phyloP scores from a whole-genome alignment of 2,888 invertebrate species.

The Morpho achilles region DNA sequence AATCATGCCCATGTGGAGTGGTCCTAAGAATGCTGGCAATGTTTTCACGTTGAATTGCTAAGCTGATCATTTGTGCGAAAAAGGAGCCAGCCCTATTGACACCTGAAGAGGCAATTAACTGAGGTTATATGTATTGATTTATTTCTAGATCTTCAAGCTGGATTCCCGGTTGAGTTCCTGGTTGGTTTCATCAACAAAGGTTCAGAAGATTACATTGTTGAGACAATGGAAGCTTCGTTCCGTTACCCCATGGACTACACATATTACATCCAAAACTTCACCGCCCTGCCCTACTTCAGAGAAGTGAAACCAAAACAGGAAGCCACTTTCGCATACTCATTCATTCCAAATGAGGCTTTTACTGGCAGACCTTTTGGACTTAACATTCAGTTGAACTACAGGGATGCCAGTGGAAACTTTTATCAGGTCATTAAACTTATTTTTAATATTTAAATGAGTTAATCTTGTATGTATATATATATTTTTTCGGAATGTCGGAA shows the following conservation, averaged over 20 bases:
- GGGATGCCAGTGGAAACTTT: constrained; percentile 83
- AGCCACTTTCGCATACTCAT: constrained; percentile 96
- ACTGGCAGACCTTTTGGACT: constrained; percentile 98
- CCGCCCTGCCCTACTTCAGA: constrained; percentile 91
- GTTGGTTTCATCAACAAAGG: constrained; percentile 98
- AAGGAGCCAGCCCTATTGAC: no score
- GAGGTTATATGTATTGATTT: neutral
- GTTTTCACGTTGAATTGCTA: no score
- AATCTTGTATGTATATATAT: no score
- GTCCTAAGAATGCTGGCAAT: no score
- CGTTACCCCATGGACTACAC: constrained; percentile 99
- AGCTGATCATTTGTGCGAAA: no score
- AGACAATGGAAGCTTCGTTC: constrained; percentile 98
- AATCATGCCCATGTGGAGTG: no score
- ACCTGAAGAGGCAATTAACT: no score
- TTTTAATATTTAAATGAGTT: neutral
- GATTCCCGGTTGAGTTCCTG: constrained; percentile 94
- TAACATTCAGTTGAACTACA: constrained; percentile 94
- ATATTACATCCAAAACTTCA: constrained; percentile 99
- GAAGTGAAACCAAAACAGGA: constrained; percentile 94
- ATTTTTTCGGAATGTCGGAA: no score
- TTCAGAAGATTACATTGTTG: constrained; percentile 92
- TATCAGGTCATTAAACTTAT: constrained; percentile 68
- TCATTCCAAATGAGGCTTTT: constrained; percentile 97
- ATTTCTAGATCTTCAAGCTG: constrained; percentile 90